These are phyloP conservation scores for Goniozus legneri DNA, from an alignment of 1,140 invertebrate genomes.

Conservation along the genomic window DNA sequence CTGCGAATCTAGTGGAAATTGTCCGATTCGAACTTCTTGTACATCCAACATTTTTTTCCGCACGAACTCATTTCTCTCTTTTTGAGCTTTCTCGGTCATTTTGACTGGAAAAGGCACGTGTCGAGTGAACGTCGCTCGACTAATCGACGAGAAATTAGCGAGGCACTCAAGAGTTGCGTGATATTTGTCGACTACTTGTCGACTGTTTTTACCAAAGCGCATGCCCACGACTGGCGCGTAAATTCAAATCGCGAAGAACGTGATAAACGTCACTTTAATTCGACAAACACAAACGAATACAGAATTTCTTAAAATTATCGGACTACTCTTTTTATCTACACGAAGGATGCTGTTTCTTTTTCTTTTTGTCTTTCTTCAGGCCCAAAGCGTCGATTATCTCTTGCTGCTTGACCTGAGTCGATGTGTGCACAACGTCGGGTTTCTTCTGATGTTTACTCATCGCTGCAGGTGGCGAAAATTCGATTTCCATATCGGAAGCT, in stretches of 20 bases:
- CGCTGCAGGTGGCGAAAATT: constrained; percentile 46
- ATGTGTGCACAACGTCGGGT: constrained; percentile 47
- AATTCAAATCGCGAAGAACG: too few relatives aligned
- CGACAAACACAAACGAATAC: too few relatives aligned
- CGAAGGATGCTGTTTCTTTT: not conserved
- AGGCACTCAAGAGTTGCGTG: too few relatives aligned
- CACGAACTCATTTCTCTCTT: constrained; percentile 22
- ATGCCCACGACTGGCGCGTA: too few relatives aligned
- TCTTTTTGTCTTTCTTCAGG: constrained; percentile 10
- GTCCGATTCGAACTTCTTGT: constrained; percentile 56
- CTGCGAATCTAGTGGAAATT: constrained; percentile 63
- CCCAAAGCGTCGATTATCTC: constrained; percentile 41
- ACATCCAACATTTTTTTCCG: constrained; percentile 59
- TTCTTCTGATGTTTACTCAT: constrained; percentile 38
- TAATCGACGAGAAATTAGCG: too few relatives aligned
- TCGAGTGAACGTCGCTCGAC: too few relatives aligned
- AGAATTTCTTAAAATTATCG: not conserved
- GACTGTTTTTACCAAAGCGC: too few relatives aligned
- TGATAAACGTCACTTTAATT: too few relatives aligned
- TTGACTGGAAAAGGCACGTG: too few relatives aligned
- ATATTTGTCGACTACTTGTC: too few relatives aligned
- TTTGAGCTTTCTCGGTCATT: constrained; percentile 21
- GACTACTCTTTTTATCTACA: not conserved
- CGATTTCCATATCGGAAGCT: constrained; percentile 51
- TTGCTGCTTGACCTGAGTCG: constrained; percentile 46